phyloP scores from a whole-genome alignment of 2,888 invertebrate species.

The Xiphydria camelus region DNA sequence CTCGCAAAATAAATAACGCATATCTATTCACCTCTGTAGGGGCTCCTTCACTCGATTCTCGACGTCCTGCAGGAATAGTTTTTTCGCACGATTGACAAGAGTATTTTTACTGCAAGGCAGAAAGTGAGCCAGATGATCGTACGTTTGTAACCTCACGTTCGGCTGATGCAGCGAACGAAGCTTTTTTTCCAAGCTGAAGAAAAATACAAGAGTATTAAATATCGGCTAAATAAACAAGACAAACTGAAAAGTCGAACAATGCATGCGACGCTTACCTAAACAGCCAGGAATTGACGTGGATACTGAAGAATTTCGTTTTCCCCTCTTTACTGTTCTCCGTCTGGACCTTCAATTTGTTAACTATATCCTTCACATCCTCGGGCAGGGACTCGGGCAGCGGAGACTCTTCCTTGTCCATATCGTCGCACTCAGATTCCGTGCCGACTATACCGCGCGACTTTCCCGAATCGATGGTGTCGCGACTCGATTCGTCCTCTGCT shows the following conservation, averaged over 20 bases:
- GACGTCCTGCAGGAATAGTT: slow-evolving; percentile 60
- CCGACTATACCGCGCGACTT: slow-evolving; percentile 43
- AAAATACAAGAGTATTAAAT: too few species aligned
- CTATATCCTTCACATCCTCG: slow-evolving; percentile 56
- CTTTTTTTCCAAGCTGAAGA: slow-evolving; percentile 56
- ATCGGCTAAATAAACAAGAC: too few species aligned
- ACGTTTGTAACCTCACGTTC: slow-evolving; percentile 57
- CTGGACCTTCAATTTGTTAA: slow-evolving; percentile 57
- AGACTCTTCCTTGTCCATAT: slow-evolving; percentile 51
- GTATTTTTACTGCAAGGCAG: slow-evolving; percentile 64
- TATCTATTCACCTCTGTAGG: slow-evolving; percentile 56
- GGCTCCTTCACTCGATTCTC: slow-evolving; percentile 59
- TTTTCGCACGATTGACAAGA: slow-evolving; percentile 63
- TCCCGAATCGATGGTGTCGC: slow-evolving; percentile 54
- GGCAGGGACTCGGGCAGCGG: slow-evolving; percentile 59
- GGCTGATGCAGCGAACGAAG: slow-evolving; percentile 46
- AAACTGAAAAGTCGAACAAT: too few species aligned
- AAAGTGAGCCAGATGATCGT: slow-evolving; percentile 60
- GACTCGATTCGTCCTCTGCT: slow-evolving; percentile 52
- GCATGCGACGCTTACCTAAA: slow-evolving; percentile 60
- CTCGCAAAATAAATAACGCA: background rate
- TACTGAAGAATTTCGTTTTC: slow-evolving; percentile 62
- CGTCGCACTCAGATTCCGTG: slow-evolving; percentile 50
- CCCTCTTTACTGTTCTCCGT: slow-evolving; percentile 56
- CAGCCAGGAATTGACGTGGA: slow-evolving; percentile 59